Conservation (phyloP, 1,140 invertebrate genomes). For the Ceratosolen fusciceps region DNA sequence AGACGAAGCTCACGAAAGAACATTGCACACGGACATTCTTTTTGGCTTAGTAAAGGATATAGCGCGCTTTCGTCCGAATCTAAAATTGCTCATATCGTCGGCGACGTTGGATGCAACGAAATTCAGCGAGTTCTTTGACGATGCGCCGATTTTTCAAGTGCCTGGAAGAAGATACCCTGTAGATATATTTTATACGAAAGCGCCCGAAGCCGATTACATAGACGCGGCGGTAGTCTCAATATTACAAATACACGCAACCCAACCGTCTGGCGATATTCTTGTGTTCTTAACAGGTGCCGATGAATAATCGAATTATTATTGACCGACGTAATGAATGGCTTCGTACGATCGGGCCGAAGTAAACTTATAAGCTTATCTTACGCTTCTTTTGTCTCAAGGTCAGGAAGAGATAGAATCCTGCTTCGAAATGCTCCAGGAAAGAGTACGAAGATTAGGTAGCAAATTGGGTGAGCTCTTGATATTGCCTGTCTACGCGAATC, state of each 20-base stretch:
- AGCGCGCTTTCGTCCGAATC: constrained; percentile 91
- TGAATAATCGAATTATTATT: no score
- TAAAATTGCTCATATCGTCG: constrained; percentile 97
- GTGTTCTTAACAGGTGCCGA: constrained; percentile 93
- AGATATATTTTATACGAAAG: constrained; percentile 99
- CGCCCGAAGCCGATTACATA: constrained; percentile 98
- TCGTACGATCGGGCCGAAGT: no score
- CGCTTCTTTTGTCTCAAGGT: constrained; percentile 46
- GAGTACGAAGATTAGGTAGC: constrained; percentile 89
- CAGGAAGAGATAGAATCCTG: constrained; percentile 97
- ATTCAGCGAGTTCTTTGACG: constrained; percentile 98
- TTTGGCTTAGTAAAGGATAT: constrained; percentile 99
- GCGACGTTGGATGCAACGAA: constrained; percentile 98
- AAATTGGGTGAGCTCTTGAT: constrained; percentile 95
- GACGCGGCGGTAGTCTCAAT: constrained; percentile 97
- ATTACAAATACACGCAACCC: constrained; percentile 97
- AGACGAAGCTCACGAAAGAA: constrained; percentile 99
- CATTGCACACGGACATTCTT: constrained; percentile 97
- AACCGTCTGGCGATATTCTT: constrained; percentile 94
- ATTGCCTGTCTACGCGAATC: constrained; percentile 97
- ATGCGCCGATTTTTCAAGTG: constrained; percentile 98
- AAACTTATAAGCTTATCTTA: not conserved
- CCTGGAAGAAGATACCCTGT: constrained; percentile 90
- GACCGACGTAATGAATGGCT: no score
- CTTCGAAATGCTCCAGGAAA: constrained; percentile 92